Evolutionary conservation across 2,113 vertebrate species (phyloP), one percentile per base, ranked within the genome.

Genomic region (Melanostigma gelatinosum): DNA sequence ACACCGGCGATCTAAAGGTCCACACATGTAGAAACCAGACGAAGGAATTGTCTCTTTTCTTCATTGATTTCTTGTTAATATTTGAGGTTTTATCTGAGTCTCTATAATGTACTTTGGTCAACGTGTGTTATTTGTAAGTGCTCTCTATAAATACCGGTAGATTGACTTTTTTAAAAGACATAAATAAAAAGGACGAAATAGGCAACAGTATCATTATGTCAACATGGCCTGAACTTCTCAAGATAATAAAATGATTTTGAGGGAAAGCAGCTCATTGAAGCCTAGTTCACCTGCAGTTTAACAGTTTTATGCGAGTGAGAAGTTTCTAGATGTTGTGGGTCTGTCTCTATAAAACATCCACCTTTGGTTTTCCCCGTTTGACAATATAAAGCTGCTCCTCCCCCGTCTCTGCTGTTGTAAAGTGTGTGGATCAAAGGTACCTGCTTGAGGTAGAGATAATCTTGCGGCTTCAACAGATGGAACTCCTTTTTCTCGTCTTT

Each of bases 391-490:
- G 16, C 54, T 27, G 2, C 6, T 38, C 36, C 54, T n/a, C 22
- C 4, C 1, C 48, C 4, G 52, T 42, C 57, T 57, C 24, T 55
- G 40, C 50, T 13, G 57, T 46, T 52, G 62, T 69, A 38, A 58
- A 66, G 46, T 12, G 11, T 40, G 20, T 18, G 16, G 70, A 68
- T 79, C 62, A 87, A 86, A 78, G 68, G 60, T 95, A 99, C 98
- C 97, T 99, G 97, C 89, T 97, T 97, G 95, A 99, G 97, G 96
- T 99, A 99, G 95, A 94, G 93, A 93, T 98, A 99, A 86, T 98
- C 96, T 93, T 97, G 94, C 1, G 97, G 97, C 87, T 95, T 95
- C 78, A 96, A 90, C 16, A 99, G 96, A 86, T 94, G 95, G 88
- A 98, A 97, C 90, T 97, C 96, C 82, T 94, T 92, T 73, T 91